Base-by-base conservation (phyloP, 2,797 vertebrate species). In the Mormyrus proboscirostris region DNA sequence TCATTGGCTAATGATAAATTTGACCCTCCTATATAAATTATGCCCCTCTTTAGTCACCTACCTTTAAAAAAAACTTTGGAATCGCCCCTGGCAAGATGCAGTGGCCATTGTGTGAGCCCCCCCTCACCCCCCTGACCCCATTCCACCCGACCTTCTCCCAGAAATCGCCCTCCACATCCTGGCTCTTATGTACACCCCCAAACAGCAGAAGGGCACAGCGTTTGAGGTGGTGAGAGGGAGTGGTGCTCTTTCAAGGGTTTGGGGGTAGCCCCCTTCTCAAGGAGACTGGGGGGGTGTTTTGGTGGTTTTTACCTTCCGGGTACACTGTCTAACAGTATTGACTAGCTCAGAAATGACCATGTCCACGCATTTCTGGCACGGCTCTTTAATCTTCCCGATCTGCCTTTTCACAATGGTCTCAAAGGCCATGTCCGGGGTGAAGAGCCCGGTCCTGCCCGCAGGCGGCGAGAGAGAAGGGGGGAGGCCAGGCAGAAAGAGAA, bases 381-480 rank as follows among this genome's bases (percentile, higher is more conserved):
- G 98, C 89, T 98, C 98, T 98, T 98, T 99, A 95, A 97, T 99
- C 98, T 99, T 99, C 97, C 96, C 97, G 95, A 99, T 98, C 97
- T 99, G 98, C 96, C 98, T 98, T 98, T 99, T 99, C 97, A 99
- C 98, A 97, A 99, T 99, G 97, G 98, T 99, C 97, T 99, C 98
- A 98, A 99, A 99, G 95, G 98, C 98, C 98, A 99, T 99, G 96
- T 99, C 98, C 91, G 98, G 98, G 89, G 98, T 99, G 97, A 99
- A 99, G 96, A 99, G 98, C 96, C 98, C 98, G 93, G 98, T 99
- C 97, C 98, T 99, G 97, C 89, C 90, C 86, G 90, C 91, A 1
- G 88, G 47, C 41, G 57, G 76, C 5, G 86, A 92, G 91, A 88
- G 25, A 92, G 90, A 91, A 59, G 91, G 88, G 59, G 90, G 91